These are phyloP conservation scores for Lingula anatina DNA, from an alignment of 2,888 invertebrate species.

Conservation along the genomic window DNA sequence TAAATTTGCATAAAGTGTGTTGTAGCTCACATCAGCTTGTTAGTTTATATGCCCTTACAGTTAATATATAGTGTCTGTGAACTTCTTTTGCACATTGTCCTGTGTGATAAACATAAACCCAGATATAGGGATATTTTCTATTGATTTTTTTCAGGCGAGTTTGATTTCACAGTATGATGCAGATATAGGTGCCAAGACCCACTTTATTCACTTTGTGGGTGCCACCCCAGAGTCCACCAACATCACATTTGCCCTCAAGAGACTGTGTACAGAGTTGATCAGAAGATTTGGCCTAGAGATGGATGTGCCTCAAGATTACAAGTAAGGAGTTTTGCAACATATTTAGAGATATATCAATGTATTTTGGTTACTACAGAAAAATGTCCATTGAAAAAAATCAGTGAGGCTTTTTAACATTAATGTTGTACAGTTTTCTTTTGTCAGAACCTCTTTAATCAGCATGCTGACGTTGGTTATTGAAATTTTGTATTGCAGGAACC, in stretches of 20 bases:
- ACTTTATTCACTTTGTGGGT: conserved; percentile 44
- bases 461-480: background rate
- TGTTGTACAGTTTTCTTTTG: background rate
- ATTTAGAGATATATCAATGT: background rate
- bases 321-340: no score
- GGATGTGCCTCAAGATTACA: conserved; percentile 37
- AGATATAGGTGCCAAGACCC: conserved; percentile 13
- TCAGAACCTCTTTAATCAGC: no score
- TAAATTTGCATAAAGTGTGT: no score
- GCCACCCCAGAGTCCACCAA: conserved; percentile 43
- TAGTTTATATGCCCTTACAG: no score
- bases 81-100: no score
- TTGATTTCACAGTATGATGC: no score
- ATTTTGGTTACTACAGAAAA: background rate
- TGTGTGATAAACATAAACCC: no score
- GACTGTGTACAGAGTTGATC: conserved; percentile 37
- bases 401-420: background rate
- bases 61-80: no score
- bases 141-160: no score
- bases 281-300: conserved; percentile 25
- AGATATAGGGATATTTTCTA: no score
- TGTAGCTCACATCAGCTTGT: no score
- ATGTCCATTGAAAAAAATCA: background rate
- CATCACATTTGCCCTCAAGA: conserved; percentile 32
- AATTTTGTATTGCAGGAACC: background rate